phyloP scores from a whole-genome alignment of 2,888 invertebrate species.

The Nomada fucata region DNA sequence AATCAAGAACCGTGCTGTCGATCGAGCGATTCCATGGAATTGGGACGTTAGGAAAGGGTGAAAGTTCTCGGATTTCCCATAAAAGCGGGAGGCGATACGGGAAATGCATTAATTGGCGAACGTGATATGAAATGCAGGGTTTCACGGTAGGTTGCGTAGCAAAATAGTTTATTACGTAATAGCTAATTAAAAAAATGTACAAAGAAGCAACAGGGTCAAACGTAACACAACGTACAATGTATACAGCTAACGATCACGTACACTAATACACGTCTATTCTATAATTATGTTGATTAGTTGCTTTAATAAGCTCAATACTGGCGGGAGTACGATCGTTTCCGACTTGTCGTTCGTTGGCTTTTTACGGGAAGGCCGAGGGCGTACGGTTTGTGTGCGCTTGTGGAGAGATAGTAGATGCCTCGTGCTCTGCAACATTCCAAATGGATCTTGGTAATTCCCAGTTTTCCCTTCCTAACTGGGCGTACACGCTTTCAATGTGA shows the following conservation, averaged over 20 bases:
- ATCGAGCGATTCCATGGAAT: not conserved
- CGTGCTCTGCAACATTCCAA: conserved; percentile 87
- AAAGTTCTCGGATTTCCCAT: conserved; percentile 8
- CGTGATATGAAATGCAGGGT: not conserved
- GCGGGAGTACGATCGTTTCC: conserved; percentile 83
- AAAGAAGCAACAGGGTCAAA: conserved; percentile 52
- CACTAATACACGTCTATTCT: conserved; percentile 73
- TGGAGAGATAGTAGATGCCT: conserved; percentile 94
- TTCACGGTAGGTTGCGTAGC: conserved; percentile 29
- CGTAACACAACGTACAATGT: conserved; percentile 43
- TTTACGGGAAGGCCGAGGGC: conserved; percentile 92
- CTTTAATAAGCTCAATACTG: conserved; percentile 83
- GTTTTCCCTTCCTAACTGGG: no score
- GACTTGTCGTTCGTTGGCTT: conserved; percentile 83
- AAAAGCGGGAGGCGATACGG: not conserved
- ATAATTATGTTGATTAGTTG: conserved; percentile 83
- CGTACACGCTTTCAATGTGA: not conserved
- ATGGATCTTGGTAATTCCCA: not conserved
- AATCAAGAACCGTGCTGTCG: not conserved
- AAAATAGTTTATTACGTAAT: conserved; percentile 53
- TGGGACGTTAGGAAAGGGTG: conserved; percentile 10
- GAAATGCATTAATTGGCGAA: conserved; percentile 13
- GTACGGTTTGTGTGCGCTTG: conserved; percentile 92
- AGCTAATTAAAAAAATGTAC: conserved; percentile 52
- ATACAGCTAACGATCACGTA: conserved; percentile 37